Conservation (phyloP, 2,888 invertebrate species). For the Diadegma fenestrale region DNA sequence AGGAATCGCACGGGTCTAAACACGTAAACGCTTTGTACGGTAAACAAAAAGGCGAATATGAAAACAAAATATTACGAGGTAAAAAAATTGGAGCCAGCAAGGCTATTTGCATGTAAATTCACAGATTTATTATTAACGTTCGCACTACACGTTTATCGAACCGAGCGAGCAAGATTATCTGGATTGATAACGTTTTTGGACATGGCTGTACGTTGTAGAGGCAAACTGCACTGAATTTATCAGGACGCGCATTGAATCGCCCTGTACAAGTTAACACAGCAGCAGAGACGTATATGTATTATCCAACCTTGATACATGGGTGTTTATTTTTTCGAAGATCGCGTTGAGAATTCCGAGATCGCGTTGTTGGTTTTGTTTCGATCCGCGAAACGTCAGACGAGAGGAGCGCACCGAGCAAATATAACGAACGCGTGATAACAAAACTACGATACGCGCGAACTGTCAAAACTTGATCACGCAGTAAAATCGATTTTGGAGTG, state of each 20-base stretch:
- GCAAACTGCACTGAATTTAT: background rate
- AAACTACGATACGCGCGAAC: constrained; percentile 12
- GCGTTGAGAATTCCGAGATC: constrained; percentile 9
- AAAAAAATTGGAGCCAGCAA: background rate
- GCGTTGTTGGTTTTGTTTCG: background rate
- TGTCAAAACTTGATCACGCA: constrained; percentile 19
- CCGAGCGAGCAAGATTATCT: background rate
- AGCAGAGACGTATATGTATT: background rate
- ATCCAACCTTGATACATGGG: constrained; percentile 19
- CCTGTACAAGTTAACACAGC: background rate
- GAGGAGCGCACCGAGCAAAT: constrained; percentile 14
- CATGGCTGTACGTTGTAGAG: background rate
- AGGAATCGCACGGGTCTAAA: background rate
- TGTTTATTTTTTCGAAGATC: constrained; percentile 31
- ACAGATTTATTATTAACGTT: background rate
- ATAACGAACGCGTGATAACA: constrained; percentile 22
- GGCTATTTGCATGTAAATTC: constrained; percentile 18
- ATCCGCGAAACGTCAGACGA: constrained; percentile 7
- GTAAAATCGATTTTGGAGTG: constrained; percentile 4
- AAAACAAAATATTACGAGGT: background rate
- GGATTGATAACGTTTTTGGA: background rate
- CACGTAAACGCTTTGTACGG: background rate
- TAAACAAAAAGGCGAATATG: background rate
- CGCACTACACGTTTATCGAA: background rate
- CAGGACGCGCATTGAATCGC: background rate